Base-by-base conservation (phyloP, 1,140 invertebrate species). In the Anoplophora glabripennis region DNA sequence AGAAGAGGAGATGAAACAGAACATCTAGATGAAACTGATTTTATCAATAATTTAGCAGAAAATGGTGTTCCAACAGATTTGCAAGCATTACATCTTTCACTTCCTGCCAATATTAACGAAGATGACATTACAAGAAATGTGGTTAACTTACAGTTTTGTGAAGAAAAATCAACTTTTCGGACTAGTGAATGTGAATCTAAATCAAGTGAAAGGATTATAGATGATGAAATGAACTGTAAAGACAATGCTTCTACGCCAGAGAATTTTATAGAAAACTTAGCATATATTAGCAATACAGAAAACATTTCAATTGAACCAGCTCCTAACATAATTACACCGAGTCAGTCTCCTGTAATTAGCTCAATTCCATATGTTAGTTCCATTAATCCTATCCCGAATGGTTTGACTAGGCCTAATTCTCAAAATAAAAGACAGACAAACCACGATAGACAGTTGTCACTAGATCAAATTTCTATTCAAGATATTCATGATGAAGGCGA, bases 1-100 rank as follows among this genome's bases (percentile, higher is more conserved):
- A 80, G 86, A 63, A 81, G 86, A 44, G 82, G 76, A 73, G 69
- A 76, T 36, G 79, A 80, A 53, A 79, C 80, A 10, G 79, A 82
- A 34, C 77, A 80, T 51, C 75, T 76, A n/a, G 82, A 84, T 65
- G 81, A 83, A 62, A 74, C 77, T 11, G 72, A 76, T 14, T 72
- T 78, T n/a, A 74, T 73, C 21, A 67, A 71, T 21, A 71, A 67
- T 54, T 48, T 67, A 11, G 21, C 53, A 8, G 65, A 71, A 17
- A 72, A 67, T 60, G 64, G 59, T 8, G 66, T 66, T n/a, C 63
- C 53, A 17, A 64, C 65, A 15, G 55, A 68, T 63, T 48, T 71
- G n/a, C 63, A 65, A 36, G 53, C 66, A n/a, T 57, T 75, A 40
- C 74, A 72, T 59, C 59, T 73, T 18, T 68, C 73, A 3, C 46